Percentiles rank a stretch among this genome's conserved stretches.
Evolutionary conservation across 2,113 vertebrate species (phyloP).

Genomic region (Hydropotes inermis): DNA sequence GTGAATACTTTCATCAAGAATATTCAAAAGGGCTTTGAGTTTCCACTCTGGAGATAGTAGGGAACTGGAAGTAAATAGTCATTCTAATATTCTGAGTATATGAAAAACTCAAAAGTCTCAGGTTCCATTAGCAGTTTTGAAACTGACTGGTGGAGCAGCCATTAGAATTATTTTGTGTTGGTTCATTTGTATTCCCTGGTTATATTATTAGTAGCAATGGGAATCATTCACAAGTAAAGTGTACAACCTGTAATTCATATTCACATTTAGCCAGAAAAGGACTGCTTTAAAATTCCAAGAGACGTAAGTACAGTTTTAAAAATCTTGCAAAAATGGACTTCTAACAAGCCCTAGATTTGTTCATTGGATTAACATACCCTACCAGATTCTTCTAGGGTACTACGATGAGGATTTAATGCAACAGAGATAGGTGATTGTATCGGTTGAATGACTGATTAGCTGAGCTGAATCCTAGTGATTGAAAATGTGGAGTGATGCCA

Average conservation of each 20-base stretch:
- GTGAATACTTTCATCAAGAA: not conserved
- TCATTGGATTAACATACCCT: not conserved
- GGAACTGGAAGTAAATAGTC: not conserved
- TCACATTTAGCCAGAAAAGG: not conserved
- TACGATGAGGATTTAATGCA: conserved; percentile 2
- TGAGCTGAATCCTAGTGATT: not conserved
- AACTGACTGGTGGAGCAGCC: not conserved
- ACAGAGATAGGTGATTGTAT: not conserved
- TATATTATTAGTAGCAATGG: not conserved
- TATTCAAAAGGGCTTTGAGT: conserved; percentile 30
- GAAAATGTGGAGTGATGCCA: not conserved
- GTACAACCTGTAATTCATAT: not conserved
- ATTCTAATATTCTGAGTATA: not conserved
- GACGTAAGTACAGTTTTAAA: not conserved
- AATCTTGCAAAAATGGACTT: not conserved
- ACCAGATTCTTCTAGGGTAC: not conserved
- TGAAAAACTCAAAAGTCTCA: not conserved
- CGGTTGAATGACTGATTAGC: not conserved
- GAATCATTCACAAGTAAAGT: not conserved
- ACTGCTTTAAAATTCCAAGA: not conserved
- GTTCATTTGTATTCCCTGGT: not conserved
- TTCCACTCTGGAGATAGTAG: not conserved
- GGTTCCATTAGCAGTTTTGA: not conserved
- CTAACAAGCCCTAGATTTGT: not conserved
- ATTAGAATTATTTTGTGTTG: not conserved